Conservation (phyloP, 2,113 vertebrate genomes). For the Balaenoptera acutorostrata region DNA sequence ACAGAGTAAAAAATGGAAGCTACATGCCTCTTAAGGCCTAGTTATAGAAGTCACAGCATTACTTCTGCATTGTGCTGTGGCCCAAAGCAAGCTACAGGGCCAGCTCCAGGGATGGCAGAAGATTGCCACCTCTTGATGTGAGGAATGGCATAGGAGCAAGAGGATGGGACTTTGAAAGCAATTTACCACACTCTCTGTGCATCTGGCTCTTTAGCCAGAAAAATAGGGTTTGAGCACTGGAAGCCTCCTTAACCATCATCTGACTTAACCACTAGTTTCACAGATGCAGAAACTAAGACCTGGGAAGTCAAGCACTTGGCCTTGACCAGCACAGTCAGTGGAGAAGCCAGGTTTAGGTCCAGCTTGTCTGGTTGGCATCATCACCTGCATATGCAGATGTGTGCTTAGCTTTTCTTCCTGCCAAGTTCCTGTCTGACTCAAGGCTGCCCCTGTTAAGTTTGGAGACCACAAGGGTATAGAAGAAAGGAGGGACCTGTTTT, state of each 20-base stretch:
- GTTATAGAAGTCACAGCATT: neutral
- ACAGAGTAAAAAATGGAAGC: neutral
- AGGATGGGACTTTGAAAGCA: neutral
- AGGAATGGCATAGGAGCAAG: neutral
- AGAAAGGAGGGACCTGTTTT: neutral
- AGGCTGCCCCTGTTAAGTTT: neutral
- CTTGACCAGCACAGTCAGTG: neutral
- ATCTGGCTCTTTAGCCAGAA: neutral
- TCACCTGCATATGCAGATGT: neutral
- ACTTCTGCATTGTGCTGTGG: neutral
- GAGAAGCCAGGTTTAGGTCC: neutral
- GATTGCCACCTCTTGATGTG: neutral
- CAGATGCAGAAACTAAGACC: neutral
- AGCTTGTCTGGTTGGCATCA: neutral
- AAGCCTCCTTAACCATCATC: neutral
- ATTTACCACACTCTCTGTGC: neutral
- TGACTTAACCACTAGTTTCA: neutral
- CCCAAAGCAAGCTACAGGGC: neutral
- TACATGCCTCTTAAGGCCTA: neutral
- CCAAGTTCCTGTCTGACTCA: neutral
- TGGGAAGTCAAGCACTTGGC: neutral
- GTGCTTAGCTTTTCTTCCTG: neutral
- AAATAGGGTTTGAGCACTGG: neutral
- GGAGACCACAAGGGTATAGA: neutral
- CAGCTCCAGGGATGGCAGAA: neutral